phyloP scores from a whole-genome alignment of 2,888 invertebrate species.

The Microctonus hyperodae region DNA sequence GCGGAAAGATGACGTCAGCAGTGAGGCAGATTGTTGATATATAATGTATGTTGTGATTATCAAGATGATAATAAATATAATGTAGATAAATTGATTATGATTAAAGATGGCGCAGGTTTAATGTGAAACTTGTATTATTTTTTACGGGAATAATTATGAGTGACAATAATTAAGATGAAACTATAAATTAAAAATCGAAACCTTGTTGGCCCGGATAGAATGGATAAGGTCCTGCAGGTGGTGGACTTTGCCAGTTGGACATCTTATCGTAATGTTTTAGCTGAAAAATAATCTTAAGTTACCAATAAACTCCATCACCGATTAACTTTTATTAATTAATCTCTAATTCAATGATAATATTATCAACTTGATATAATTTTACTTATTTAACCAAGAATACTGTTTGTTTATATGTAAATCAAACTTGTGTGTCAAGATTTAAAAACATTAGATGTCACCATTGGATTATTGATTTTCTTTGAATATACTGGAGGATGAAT shows the following conservation, averaged over 20 bases:
- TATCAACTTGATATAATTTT: not conserved
- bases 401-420: too few relatives aligned
- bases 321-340: too few relatives aligned
- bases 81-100: too few relatives aligned
- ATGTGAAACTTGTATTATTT: not conserved
- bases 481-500: not conserved
- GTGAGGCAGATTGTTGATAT: not conserved
- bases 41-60: not conserved
- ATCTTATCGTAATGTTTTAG: slow-evolving; percentile 51
- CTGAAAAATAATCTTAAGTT: slow-evolving; percentile 55
- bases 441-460: not conserved
- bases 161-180: slow-evolving; percentile 17
- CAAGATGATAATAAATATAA: not conserved
- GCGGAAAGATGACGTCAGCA: not conserved
- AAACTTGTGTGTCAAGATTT: not conserved
- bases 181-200: slow-evolving; percentile 42
- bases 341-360: too few relatives aligned
- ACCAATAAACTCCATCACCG: slow-evolving; percentile 34
- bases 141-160: not conserved
- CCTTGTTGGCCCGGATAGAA: slow-evolving; percentile 61
- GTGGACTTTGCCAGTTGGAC: slow-evolving; percentile 59
- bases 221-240: slow-evolving; percentile 50
- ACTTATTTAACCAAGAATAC: not conserved
- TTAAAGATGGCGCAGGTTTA: not conserved
- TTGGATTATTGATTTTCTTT: not conserved